These are phyloP conservation scores for Pelecanus crispus DNA, from an alignment of 2,113 vertebrate genomes.

Conservation along the genomic window DNA sequence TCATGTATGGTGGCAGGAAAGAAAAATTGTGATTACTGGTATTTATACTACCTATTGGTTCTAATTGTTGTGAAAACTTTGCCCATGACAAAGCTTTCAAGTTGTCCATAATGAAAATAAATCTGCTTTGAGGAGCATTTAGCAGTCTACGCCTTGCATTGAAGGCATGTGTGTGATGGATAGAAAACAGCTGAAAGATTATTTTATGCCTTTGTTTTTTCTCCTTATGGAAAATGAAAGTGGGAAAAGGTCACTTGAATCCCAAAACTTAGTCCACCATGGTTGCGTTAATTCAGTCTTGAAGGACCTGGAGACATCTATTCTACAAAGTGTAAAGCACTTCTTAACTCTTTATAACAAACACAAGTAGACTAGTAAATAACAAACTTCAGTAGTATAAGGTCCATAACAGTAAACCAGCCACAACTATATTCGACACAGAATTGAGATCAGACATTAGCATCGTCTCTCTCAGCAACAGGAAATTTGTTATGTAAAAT, in stretches of 20 bases:
- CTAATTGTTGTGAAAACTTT: neutral
- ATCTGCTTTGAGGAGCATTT: neutral
- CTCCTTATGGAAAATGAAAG: neutral
- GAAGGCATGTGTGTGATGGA: neutral
- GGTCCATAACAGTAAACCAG: neutral
- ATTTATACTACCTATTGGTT: neutral
- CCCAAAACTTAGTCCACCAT: neutral
- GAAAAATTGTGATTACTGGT: neutral
- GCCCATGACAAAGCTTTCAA: neutral
- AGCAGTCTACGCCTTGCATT: neutral
- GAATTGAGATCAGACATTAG: neutral
- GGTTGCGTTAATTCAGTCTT: neutral
- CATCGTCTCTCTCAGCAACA: neutral
- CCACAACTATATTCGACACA: neutral
- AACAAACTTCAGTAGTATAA: neutral
- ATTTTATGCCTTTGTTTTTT: neutral
- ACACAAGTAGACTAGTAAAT: neutral
- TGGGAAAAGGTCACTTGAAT: neutral
- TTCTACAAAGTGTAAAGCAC: neutral
- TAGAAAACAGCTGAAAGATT: neutral
- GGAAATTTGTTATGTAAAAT: neutral
- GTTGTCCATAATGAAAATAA: neutral
- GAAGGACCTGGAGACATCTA: neutral
- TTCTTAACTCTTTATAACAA: neutral
- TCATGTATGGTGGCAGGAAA: neutral